Conservation (phyloP, 2,888 invertebrate genomes). For the Mechanitis mazaeus region DNA sequence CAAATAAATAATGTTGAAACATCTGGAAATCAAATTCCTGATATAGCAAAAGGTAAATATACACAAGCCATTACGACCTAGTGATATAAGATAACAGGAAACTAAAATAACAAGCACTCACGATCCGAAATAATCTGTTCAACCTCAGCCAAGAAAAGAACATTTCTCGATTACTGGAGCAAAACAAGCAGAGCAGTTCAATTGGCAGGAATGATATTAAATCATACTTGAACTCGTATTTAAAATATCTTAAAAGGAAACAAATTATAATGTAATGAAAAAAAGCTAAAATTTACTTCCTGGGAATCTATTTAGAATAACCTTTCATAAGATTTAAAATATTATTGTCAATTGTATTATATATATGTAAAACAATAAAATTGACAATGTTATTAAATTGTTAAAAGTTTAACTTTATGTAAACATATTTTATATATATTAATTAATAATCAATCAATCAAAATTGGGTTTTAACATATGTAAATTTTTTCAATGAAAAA, state of each 20-base stretch:
- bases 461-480: too few species aligned
- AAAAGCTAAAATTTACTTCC: not conserved
- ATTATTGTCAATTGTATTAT: too few species aligned
- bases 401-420: too few species aligned
- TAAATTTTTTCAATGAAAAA: too few species aligned
- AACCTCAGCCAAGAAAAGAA: constrained; percentile 50
- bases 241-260: constrained; percentile 44
- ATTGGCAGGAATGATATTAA: constrained; percentile 50
- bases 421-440: too few species aligned
- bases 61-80: not conserved
- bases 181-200: constrained; percentile 41
- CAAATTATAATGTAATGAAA: not conserved
- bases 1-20: too few species aligned
- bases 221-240: constrained; percentile 49
- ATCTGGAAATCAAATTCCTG: not conserved
- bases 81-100: constrained; percentile 7
- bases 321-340: too few species aligned
- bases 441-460: too few species aligned
- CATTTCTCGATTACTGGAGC: constrained; percentile 31
- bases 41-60: not conserved
- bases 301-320: too few species aligned
- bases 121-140: constrained; percentile 48
- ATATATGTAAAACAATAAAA: too few species aligned
- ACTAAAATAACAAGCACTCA: constrained; percentile 28
- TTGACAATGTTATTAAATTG: too few species aligned